Conservation (phyloP, 2,888 invertebrate species). For the Julus scandinavius region DNA sequence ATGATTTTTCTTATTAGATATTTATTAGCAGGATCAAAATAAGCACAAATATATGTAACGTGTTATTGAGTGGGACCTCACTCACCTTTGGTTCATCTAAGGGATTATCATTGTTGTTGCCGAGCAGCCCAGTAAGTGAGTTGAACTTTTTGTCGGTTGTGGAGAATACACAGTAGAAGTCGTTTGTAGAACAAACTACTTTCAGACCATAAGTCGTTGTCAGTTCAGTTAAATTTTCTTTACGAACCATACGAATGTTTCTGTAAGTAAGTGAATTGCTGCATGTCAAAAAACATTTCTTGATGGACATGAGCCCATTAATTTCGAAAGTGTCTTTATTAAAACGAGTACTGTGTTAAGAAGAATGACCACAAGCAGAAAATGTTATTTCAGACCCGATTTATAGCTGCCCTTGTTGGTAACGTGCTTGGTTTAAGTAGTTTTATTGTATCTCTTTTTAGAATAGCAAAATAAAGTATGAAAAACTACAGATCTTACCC, state of each 20-base stretch:
- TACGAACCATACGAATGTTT: neutral
- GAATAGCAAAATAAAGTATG: no score
- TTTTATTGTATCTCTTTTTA: no score
- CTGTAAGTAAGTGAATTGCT: neutral
- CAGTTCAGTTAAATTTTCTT: neutral
- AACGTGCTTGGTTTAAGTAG: no score
- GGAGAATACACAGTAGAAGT: neutral
- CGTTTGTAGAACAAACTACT: neutral
- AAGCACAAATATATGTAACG: neutral
- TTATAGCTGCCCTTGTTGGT: no score
- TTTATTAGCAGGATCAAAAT: neutral
- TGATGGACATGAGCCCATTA: no score
- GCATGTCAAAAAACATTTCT: no score
- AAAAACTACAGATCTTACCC: neutral
- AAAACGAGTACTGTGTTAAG: no score
- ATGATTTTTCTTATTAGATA: neutral
- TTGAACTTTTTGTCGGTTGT: neutral
- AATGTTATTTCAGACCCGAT: no score
- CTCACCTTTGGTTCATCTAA: neutral
- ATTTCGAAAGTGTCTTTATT: no score
- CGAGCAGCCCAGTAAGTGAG: neutral
- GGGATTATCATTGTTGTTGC: conserved; percentile 19
- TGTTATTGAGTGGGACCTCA: neutral
- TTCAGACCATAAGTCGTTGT: neutral
- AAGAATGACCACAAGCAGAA: no score